Base-by-base conservation (phyloP, 2,888 invertebrate genomes). In the Pristionchus exspectatus region DNA sequence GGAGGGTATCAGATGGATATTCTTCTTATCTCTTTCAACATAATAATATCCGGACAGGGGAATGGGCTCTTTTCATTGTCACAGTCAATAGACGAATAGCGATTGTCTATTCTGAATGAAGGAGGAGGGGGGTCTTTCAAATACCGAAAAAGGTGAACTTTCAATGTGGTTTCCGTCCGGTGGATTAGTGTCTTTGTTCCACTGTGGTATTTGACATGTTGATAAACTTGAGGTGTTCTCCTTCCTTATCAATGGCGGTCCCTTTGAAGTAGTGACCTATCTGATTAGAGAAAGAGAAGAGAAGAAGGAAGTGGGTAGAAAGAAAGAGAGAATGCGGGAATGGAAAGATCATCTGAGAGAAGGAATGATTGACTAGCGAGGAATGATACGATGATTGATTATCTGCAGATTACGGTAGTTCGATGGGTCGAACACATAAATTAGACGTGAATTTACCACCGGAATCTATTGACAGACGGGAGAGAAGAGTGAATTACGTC, bases 161-260 rank as follows among this genome's bases (percentile, higher is more conserved):
- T 72, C 44, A 38, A 18, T 44, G 44, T 50, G 44, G 77, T 24
- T 77, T 27, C 77, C 44, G 77, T 24, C 16, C 77, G 38, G 24
- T 44, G 30, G 44, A 77, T 77, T 38, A 77, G 77, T 77, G 69
- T 77, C 63, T 63, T 24, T n/a, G 77, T 77, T 77, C 77, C 77
- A 77, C 44, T 77, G 77, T 77, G 77, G 77, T 77, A 77, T 77
- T 77, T 77, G 77, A 77, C 77, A 77, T 77, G 77, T 77, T 77
- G 77, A 77, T 77, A 77, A 77, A 77, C 77, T 77, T 77, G 77
- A 77, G 77, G 77, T 77, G 77, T 77, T 77, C 77, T 72, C 66
- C 27, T 66, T 30, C 30, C 69, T 77, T 77, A 77, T 77, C 77
- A 77, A 24, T 33, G 77, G 77, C 77, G 77, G 77, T 12, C 77